These are phyloP conservation scores for cattle (Bos taurus) DNA, from an alignment of 2,113 vertebrate genomes.

Conservation along the genomic window DNA sequence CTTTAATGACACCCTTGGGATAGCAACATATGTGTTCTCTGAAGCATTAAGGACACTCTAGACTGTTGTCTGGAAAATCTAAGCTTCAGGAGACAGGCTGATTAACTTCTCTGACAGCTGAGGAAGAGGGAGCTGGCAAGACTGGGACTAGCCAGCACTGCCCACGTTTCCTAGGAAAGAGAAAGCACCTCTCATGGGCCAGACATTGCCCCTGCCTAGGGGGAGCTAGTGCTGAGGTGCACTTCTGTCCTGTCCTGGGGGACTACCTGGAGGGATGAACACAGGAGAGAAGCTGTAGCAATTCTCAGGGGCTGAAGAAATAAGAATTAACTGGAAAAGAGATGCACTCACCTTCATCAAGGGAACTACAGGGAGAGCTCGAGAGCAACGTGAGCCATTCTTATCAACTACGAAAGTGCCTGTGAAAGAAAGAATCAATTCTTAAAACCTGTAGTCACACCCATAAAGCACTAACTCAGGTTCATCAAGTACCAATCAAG, in stretches of 20 bases:
- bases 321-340: not conserved
- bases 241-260: not conserved
- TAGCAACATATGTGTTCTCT: not conserved
- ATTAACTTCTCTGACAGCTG: not conserved
- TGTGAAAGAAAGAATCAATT: constrained; percentile 1
- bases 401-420: not conserved
- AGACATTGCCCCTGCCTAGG: not conserved
- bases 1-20: not conserved
- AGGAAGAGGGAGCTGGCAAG: not conserved
- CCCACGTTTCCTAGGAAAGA: not conserved
- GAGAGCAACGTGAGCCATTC: not conserved
- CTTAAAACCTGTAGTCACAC: constrained; percentile 5
- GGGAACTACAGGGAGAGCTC: not conserved
- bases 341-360: constrained; percentile 23
- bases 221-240: not conserved
- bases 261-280: not conserved
- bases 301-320: not conserved
- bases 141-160: not conserved
- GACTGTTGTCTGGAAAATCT: not conserved
- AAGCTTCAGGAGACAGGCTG: not conserved
- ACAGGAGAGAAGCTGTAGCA: not conserved
- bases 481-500: not conserved
- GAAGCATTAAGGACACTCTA: not conserved
- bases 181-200: not conserved
- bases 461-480: not conserved